phyloP scores from a whole-genome alignment of 1,140 invertebrate species.

The Agrypnia vestita region DNA sequence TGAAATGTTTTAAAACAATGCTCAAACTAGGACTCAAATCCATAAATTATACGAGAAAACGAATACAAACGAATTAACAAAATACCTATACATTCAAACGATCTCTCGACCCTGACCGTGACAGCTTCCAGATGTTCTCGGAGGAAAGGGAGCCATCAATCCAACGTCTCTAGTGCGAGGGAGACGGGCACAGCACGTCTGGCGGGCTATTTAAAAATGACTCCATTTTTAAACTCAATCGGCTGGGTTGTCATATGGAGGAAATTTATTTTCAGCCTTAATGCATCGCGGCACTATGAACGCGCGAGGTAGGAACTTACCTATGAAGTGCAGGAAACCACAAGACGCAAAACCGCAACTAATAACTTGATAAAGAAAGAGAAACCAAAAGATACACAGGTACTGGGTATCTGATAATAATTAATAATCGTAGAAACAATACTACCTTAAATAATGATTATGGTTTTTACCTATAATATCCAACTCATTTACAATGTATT shows the following conservation, averaged over 20 bases:
- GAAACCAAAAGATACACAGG: too few relatives aligned
- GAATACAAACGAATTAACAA: background rate
- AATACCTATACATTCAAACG: too few relatives aligned
- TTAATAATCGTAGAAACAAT: too few relatives aligned
- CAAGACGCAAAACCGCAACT: too few relatives aligned
- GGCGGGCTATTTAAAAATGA: constrained; percentile 48
- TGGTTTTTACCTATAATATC: too few relatives aligned
- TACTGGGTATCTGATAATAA: too few relatives aligned
- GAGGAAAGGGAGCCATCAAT: constrained; percentile 35
- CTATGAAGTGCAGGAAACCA: background rate
- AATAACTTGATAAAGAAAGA: too few relatives aligned
- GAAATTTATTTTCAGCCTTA: constrained; percentile 9
- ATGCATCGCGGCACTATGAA: background rate
- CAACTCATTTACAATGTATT: too few relatives aligned
- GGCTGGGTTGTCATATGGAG: constrained; percentile 39
- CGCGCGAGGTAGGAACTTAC: constrained; percentile 2
- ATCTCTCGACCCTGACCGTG: constrained; percentile 57
- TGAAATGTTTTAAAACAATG: too few relatives aligned
- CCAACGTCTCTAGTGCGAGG: background rate
- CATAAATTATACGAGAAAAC: background rate
- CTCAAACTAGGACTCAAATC: background rate
- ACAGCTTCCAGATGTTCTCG: constrained; percentile 54
- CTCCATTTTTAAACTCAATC: constrained; percentile 47
- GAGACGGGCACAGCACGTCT: constrained; percentile 18
- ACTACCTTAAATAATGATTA: too few relatives aligned